Base-by-base conservation (phyloP, 2,797 vertebrate genomes). In the Galaxias olidus region DNA sequence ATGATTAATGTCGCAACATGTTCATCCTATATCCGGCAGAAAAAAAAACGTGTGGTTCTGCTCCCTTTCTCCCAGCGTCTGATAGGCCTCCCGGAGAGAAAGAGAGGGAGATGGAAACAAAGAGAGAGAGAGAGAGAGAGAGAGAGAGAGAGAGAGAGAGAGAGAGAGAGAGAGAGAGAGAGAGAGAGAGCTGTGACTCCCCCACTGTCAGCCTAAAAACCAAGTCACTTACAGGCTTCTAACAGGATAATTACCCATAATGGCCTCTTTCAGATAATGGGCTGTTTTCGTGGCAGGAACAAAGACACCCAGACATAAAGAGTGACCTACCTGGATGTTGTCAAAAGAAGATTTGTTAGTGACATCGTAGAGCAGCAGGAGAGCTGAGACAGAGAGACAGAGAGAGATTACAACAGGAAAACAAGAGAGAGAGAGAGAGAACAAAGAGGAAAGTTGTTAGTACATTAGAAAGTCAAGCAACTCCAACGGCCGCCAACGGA, bases 311-410 rank as follows among this genome's bases (percentile, higher is more conserved):
- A n/a, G 59, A 18, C 20, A 19, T 17, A 14, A 49, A 30, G 8
- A 20, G 1, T 18, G 17, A 72, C 88, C 19, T 81, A 92, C 90
- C 93, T 94, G 92, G 71, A 96, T 94, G 91, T 95, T 98, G 92
- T 96, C 94, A 0, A 98, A 98, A 0, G 96, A 98, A 0, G 94
- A 88, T 85, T 92, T 96, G 90, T 95, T 97, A 83, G 96, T 96
- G 82, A 98, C 92, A 0, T 97, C 96, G 1, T 97, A 98, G 50
- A 98, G 91, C 74, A 98, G 87, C 69, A 98, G 92, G 79, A 98
- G 89, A 63, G 96, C 94, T 95, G 78, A 58, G 75, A 68, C 41
- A 11, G 20, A 62, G 13, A 66, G 11, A 44, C 10, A 18, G 17
- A 42, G 46, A 77, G 52, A 55, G 45, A 51, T 19, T 40, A 15